Percentiles rank a stretch among this genome's conserved stretches.
phyloP scores from a whole-genome alignment of 1,140 invertebrate species.

The Cheumatopsyche charites region DNA sequence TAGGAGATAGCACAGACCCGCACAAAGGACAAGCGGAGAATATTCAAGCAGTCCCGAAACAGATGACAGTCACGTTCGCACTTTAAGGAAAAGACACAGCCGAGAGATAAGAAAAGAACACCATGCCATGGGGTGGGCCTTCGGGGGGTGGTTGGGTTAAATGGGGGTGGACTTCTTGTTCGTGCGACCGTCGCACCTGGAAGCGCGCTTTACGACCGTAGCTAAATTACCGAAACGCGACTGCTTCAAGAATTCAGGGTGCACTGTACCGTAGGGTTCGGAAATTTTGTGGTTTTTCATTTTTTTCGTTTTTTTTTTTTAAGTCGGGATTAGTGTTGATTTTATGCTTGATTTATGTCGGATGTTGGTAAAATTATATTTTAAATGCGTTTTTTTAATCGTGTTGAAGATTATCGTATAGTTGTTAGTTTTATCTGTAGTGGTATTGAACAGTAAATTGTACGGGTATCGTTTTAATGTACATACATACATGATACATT shows the following conservation, averaged over 20 bases:
- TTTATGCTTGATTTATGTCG: too few species aligned
- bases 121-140: conserved; percentile 22
- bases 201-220: background rate
- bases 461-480: too few species aligned
- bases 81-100: conserved; percentile 52
- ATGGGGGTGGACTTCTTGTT: background rate
- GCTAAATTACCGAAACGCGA: conserved; percentile 36
- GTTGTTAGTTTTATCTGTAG: background rate
- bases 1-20: conserved; percentile 6
- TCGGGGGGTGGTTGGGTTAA: background rate
- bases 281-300: background rate
- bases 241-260: conserved; percentile 33
- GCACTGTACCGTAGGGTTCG: background rate
- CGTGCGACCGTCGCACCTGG: conserved; percentile 11
- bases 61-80: conserved; percentile 57
- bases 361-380: too few species aligned
- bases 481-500: too few species aligned
- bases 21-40: conserved; percentile 56
- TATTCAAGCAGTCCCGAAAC: conserved; percentile 58
- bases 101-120: conserved; percentile 45
- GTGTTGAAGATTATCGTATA: too few species aligned
- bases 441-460: too few species aligned
- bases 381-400: too few species aligned
- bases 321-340: too few species aligned
- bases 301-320: background rate